These are phyloP conservation scores for Bhutanitis thaidina DNA, from an alignment of 2,888 invertebrate genomes.

Conservation along the genomic window DNA sequence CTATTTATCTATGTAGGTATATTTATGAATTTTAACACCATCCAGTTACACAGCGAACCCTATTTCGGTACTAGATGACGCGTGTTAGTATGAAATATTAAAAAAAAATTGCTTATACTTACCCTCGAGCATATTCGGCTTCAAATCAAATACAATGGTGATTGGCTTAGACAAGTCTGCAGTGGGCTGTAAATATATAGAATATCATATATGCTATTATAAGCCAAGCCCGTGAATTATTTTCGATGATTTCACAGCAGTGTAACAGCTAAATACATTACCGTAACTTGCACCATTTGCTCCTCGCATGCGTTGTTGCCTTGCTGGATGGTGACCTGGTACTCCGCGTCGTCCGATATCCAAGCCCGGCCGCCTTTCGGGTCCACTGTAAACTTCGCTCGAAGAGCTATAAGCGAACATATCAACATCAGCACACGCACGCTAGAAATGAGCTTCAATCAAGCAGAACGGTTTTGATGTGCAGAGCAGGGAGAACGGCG, in stretches of 20 bases:
- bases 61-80: too few relatives aligned
- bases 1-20: too few relatives aligned
- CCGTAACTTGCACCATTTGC: constrained; percentile 55
- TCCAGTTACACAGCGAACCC: too few relatives aligned
- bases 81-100: too few relatives aligned
- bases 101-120: background rate
- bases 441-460: too few relatives aligned
- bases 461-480: too few relatives aligned
- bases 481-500: too few relatives aligned
- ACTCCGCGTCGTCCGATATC: constrained; percentile 46
- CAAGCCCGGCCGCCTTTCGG: constrained; percentile 50
- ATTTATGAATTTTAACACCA: too few relatives aligned
- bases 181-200: constrained; percentile 45
- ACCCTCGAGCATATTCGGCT: background rate
- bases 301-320: constrained; percentile 55
- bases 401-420: constrained; percentile 44
- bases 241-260: background rate
- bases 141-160: constrained; percentile 34
- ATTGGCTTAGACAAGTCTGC: constrained; percentile 65
- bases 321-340: constrained; percentile 39
- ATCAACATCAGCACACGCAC: too few relatives aligned
- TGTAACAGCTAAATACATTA: constrained; percentile 24
- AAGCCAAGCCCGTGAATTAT: too few relatives aligned
- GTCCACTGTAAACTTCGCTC: constrained; percentile 50
- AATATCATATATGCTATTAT: too few relatives aligned